Percentiles rank a stretch among this genome's conserved stretches.
Conservation (phyloP, 2,888 invertebrate genomes). For the Tetragonula carbonaria region DNA sequence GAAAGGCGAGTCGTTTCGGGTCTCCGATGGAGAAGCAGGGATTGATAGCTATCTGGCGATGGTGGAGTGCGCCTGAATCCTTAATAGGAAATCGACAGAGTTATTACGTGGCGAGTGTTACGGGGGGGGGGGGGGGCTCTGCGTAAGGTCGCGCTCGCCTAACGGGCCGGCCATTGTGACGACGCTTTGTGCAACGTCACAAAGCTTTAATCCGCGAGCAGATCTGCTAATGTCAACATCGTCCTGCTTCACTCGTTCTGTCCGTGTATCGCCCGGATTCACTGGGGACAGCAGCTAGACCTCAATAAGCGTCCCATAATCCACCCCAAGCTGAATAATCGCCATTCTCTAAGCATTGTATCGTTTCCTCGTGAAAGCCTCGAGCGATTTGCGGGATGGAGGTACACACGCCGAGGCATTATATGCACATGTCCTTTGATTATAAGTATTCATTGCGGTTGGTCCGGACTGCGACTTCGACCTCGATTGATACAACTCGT, state of each 20-base stretch:
- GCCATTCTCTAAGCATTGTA: constrained; percentile 77
- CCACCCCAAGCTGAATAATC: constrained; percentile 81
- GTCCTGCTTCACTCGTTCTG: constrained; percentile 67
- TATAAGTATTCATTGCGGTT: constrained; percentile 69
- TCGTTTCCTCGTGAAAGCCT: constrained; percentile 71
- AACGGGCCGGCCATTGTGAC: constrained; percentile 76
- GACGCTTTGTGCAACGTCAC: constrained; percentile 76
- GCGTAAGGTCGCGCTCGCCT: constrained; percentile 76
- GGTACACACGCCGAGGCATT: constrained; percentile 53
- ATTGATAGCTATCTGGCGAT: constrained; percentile 53
- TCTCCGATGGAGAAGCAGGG: constrained; percentile 36
- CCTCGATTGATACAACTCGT: constrained; percentile 15
- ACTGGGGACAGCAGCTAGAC: constrained; percentile 66
- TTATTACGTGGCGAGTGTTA: constrained; percentile 75
- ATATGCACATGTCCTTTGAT: constrained; percentile 65
- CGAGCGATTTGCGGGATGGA: constrained; percentile 71
- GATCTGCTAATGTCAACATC: constrained; percentile 83
- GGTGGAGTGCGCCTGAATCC: constrained; percentile 68
- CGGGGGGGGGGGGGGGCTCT: constrained; percentile 54
- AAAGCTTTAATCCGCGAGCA: constrained; percentile 83
- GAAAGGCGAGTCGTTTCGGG: constrained; percentile 1
- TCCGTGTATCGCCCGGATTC: constrained; percentile 46
- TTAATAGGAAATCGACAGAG: constrained; percentile 77
- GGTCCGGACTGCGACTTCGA: constrained; percentile 26
- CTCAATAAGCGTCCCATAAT: constrained; percentile 79